Conservation (phyloP, 1,140 invertebrate genomes). For the Drosophila kanapiae region DNA sequence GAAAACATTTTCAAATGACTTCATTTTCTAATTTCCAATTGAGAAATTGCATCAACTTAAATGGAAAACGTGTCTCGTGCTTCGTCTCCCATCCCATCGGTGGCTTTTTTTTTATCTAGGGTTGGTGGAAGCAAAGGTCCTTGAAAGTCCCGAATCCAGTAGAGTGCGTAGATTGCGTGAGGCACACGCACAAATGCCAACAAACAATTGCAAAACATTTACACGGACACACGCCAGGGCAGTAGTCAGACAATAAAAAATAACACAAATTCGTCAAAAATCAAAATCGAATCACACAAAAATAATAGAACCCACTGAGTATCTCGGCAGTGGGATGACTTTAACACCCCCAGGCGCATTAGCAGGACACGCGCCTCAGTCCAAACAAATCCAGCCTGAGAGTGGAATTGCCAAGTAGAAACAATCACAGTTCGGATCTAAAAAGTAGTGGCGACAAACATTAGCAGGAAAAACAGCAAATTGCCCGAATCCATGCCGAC, state of each 20-base stretch:
- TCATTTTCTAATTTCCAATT: slow-evolving; percentile 79
- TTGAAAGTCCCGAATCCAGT: slow-evolving; percentile 26
- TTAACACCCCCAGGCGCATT: slow-evolving; percentile 76
- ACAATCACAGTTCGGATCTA: slow-evolving; percentile 65
- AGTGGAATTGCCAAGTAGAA: slow-evolving; percentile 49
- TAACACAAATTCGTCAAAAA: slow-evolving; percentile 76
- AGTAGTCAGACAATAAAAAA: slow-evolving; percentile 40
- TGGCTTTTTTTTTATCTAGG: slow-evolving; percentile 34
- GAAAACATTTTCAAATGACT: slow-evolving; percentile 69
- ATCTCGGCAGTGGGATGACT: slow-evolving; percentile 56
- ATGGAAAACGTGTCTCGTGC: slow-evolving; percentile 65
- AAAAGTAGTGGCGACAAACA: slow-evolving; percentile 68
- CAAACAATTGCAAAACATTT: slow-evolving; percentile 83
- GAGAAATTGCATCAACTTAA: slow-evolving; percentile 71
- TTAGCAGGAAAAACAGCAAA: slow-evolving; percentile 68
- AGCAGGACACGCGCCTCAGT: slow-evolving; percentile 66
- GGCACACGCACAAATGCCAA: slow-evolving; percentile 76
- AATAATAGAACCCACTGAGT: slow-evolving; percentile 41
- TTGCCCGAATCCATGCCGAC: slow-evolving; percentile 70
- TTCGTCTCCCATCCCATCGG: too few species aligned
- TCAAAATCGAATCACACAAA: slow-evolving; percentile 79
- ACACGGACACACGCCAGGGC: slow-evolving; percentile 63
- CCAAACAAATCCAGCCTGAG: slow-evolving; percentile 40
- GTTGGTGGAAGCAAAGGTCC: slow-evolving; percentile 35
- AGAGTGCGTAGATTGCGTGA: slow-evolving; percentile 56